phyloP scores from a whole-genome alignment of 2,888 invertebrate species.

The Melanargia galathea region DNA sequence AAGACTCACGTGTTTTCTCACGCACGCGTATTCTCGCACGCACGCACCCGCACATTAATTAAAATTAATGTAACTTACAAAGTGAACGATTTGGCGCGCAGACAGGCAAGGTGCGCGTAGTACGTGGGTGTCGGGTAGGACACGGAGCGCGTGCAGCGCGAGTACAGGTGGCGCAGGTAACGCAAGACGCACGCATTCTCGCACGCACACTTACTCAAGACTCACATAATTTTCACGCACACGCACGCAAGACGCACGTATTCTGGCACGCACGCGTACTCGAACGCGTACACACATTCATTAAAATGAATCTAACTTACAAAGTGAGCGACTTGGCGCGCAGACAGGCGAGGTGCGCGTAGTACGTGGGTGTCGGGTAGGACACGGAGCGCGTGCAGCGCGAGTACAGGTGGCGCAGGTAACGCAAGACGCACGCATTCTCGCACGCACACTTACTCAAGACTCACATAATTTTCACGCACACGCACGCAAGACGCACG shows the following conservation, averaged over 20 bases:
- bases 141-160: slow-evolving; percentile 91
- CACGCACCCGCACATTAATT: neutral
- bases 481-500: too few species aligned
- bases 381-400: slow-evolving; percentile 92
- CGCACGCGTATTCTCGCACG: neutral
- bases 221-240: too few species aligned
- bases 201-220: too few species aligned
- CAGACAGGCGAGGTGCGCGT: slow-evolving; percentile 92
- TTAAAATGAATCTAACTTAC: slow-evolving; percentile 46
- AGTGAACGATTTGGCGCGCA: slow-evolving; percentile 84
- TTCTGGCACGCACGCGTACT: neutral
- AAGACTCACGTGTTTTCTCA: neutral
- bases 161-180: slow-evolving; percentile 93
- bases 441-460: too few species aligned
- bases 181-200: too few species aligned
- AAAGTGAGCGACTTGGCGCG: slow-evolving; percentile 84
- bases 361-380: slow-evolving; percentile 93
- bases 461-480: too few species aligned
- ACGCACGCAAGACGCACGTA: too few species aligned
- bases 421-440: too few species aligned
- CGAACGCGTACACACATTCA: neutral
- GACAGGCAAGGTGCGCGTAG: slow-evolving; percentile 93
- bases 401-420: slow-evolving; percentile 92
- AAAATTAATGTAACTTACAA: slow-evolving; percentile 49
- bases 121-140: slow-evolving; percentile 94